These are phyloP conservation scores for Triplophysa rosa DNA, from an alignment of 2,113 vertebrate species.

Conservation along the genomic window DNA sequence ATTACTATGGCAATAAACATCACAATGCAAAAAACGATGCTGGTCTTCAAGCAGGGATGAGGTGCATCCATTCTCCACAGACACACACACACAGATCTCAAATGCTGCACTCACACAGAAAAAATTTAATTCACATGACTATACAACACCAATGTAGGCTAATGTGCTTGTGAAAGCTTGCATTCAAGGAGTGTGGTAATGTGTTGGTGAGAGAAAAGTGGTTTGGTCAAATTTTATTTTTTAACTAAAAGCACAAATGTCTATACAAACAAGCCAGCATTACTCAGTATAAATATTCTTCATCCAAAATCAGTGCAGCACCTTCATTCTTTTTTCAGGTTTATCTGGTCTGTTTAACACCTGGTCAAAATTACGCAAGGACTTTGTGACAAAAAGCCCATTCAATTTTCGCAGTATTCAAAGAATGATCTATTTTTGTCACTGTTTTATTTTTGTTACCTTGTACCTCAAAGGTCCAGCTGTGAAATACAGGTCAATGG, in stretches of 20 bases:
- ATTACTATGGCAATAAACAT: conserved; percentile 72
- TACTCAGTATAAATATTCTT: conserved; percentile 80
- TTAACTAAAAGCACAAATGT: conserved; percentile 51
- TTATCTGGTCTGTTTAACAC: conserved; percentile 56
- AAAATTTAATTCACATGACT: conserved; percentile 43
- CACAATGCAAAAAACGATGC: conserved; percentile 67
- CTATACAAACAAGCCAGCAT: conserved; percentile 73
- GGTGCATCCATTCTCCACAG: conserved; percentile 53
- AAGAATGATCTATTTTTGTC: conserved; percentile 7
- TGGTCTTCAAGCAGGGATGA: conserved; percentile 60
- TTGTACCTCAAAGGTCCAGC: conserved; percentile 89
- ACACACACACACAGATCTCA: conserved; percentile 37
- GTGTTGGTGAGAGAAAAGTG: conserved; percentile 12
- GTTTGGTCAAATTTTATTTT: conserved; percentile 23
- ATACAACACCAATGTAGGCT: conserved; percentile 64
- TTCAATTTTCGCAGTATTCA: conserved; percentile 56
- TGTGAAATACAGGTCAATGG: conserved; percentile 82
- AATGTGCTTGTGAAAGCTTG: conserved; percentile 63
- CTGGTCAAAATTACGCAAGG: conserved; percentile 58
- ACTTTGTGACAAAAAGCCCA: conserved; percentile 66
- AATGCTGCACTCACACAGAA: conserved; percentile 6
- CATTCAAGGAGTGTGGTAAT: conserved; percentile 45
- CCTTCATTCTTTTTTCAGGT: conserved; percentile 63
- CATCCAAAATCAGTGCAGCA: conserved; percentile 79
- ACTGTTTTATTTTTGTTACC: conserved; percentile 61